phyloP scores from a whole-genome alignment of 2,113 vertebrate species.

The Apus apus region DNA sequence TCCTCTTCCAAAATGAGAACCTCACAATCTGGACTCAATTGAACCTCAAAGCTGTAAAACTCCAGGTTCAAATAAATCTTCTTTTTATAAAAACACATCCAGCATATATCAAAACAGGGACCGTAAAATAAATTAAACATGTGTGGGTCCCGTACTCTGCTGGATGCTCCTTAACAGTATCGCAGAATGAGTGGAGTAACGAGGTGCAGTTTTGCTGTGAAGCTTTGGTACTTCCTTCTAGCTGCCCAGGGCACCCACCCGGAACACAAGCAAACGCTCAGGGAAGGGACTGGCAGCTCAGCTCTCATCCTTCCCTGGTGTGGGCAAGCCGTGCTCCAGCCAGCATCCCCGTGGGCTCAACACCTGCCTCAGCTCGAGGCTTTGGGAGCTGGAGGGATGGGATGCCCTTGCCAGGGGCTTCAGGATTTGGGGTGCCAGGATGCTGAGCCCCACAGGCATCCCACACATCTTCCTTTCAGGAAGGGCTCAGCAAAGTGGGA shows the following conservation, averaged over 20 bases:
- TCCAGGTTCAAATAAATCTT: constrained; percentile 60
- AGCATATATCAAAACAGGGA: constrained; percentile 41
- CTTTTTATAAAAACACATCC: constrained; percentile 6
- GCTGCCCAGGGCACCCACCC: not conserved
- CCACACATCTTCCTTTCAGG: not conserved
- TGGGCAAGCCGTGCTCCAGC: not conserved
- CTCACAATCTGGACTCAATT: constrained; percentile 45
- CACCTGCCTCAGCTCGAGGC: accelerated
- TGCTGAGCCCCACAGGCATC: accelerated
- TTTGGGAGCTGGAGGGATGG: not conserved
- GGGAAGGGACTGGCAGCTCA: not conserved
- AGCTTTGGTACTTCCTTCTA: not conserved
- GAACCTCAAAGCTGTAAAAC: constrained; percentile 32
- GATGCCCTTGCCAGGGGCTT: not conserved
- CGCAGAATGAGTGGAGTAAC: not conserved
- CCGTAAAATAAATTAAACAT: constrained; percentile 57
- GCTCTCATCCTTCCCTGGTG: accelerated
- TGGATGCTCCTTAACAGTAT: not conserved
- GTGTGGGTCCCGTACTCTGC: constrained; percentile 17
- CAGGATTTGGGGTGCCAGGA: not conserved
- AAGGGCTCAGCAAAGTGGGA: not conserved
- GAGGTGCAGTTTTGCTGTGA: not conserved
- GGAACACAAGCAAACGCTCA: accelerated
- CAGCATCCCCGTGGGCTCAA: not conserved
- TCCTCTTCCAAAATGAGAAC: constrained; percentile 39